Base-by-base conservation (phyloP, 1,140 invertebrate genomes). In the Eumeta japonica region DNA sequence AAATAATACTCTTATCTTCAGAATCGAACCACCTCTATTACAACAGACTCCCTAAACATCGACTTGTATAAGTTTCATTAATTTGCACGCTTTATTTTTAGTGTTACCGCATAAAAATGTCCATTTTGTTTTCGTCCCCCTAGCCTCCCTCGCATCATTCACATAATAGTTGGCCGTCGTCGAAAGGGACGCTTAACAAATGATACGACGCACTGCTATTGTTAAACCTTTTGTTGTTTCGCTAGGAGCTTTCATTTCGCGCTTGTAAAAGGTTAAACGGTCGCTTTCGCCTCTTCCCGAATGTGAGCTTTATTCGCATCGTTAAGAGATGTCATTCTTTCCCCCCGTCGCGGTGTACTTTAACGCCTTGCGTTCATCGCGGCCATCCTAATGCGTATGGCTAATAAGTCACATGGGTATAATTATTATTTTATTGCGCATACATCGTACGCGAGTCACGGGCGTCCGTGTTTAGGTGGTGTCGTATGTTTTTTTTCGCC, bases 151-250 rank as follows among this genome's bases (percentile, higher is more conserved):
- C 44, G 43, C 55, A 57, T 62, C 61, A 61, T 62, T 66, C 62
- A n/a, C n/a, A 68, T 71, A 73, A 70, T 67, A 65, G 62, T 14
- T 58, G 48, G 50, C 50, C 58, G 55, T 64, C 57, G 50, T 63
- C 58, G 55, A 57, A 59, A 68, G 65, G 65, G 65, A 70, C 62
- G 62, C 57, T 66, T 65, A 62, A 68, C 68, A 73, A 73, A 73
- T 70, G 68, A 73, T 68, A 73, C 53, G 46, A 56, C 53, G 52
- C 41, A 52, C 50, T 59, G 46, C 58, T 61, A 68, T 68, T 66
- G 62, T 70, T 64, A 51, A 58, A 60, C 39, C 55, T 65, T 58
- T 61, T 68, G 58, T 66, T 66, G 53, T 60, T 64, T 62, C 55
- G 49, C 48, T 48, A 44, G 45, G 35, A 36, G 43, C 48, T 40